Evolutionary conservation across 2,888 invertebrate species (phyloP).

Genomic region (Ormyrus rosae): DNA sequence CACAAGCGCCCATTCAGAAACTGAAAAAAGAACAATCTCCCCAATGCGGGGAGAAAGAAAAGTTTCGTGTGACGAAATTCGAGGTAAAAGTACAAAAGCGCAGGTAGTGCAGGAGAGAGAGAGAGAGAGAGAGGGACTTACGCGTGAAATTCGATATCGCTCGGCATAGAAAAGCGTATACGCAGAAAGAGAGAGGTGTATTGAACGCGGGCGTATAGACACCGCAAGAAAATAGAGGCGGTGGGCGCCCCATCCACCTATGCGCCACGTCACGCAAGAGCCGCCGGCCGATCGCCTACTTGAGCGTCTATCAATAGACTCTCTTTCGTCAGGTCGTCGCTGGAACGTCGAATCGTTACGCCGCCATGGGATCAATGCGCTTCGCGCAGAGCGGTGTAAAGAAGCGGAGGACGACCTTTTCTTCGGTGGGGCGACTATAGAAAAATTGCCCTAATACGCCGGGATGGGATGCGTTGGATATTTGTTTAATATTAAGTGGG

Average conservation of each 20-base stretch:
- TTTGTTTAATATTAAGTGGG: no score
- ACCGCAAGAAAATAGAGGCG: not conserved
- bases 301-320: conserved; percentile 68
- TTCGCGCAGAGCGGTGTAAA: conserved; percentile 15
- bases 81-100: conserved; percentile 36
- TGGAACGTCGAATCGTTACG: conserved; percentile 64
- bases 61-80: conserved; percentile 56
- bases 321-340: conserved; percentile 66
- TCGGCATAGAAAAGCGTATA: conserved; percentile 39
- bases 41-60: not conserved
- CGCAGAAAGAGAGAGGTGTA: not conserved
- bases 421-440: no score
- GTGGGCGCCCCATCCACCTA: conserved; percentile 29
- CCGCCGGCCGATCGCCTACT: conserved; percentile 63
- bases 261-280: not conserved
- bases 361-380: conserved; percentile 14
- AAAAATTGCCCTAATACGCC: no score
- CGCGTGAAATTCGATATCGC: conserved; percentile 52
- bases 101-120: conserved; percentile 14
- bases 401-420: not conserved
- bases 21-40: conserved; percentile 24
- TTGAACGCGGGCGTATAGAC: conserved; percentile 28
- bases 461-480: no score
- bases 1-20: not conserved
- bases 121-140: not conserved